Percentiles rank a stretch among this genome's conserved stretches.
Evolutionary conservation across 2,113 vertebrate genomes (phyloP).

Genomic region (Eurypyga helias): DNA sequence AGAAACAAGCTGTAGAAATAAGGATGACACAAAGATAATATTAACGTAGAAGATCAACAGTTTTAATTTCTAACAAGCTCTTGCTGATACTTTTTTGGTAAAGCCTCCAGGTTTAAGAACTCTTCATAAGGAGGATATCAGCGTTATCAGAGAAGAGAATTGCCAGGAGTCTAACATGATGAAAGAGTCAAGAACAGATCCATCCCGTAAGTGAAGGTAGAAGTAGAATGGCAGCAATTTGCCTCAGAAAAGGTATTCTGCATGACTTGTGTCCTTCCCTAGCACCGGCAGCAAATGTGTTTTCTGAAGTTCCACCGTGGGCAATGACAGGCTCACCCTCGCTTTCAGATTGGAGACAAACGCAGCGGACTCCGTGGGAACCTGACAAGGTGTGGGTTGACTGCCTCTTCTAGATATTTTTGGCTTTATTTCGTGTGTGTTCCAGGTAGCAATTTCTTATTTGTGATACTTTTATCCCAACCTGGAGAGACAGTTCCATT

Average conservation of each 20-base stretch:
- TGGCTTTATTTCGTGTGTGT: background rate
- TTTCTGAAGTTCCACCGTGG: background rate
- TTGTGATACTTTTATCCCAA: background rate
- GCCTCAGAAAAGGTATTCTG: background rate
- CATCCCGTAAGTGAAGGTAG: conserved; percentile 19
- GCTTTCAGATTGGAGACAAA: background rate
- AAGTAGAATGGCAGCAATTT: background rate
- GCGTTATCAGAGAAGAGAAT: background rate
- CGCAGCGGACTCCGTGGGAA: conserved; percentile 11
- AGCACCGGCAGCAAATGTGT: background rate
- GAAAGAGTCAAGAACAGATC: background rate
- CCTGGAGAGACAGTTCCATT: background rate
- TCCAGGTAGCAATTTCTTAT: fast-evolving
- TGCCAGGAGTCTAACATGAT: background rate
- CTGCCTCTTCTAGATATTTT: background rate
- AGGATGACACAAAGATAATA: background rate
- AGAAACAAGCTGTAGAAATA: background rate
- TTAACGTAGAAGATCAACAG: background rate
- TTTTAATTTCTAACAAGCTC: background rate
- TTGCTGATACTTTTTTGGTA: background rate
- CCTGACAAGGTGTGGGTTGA: conserved; percentile 28
- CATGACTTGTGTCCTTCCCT: background rate
- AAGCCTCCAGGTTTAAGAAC: conserved; percentile 46
- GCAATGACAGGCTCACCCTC: background rate
- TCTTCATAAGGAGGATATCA: background rate